Base-by-base conservation (phyloP, 2,797 vertebrate species). In the Sebastes alutus region DNA sequence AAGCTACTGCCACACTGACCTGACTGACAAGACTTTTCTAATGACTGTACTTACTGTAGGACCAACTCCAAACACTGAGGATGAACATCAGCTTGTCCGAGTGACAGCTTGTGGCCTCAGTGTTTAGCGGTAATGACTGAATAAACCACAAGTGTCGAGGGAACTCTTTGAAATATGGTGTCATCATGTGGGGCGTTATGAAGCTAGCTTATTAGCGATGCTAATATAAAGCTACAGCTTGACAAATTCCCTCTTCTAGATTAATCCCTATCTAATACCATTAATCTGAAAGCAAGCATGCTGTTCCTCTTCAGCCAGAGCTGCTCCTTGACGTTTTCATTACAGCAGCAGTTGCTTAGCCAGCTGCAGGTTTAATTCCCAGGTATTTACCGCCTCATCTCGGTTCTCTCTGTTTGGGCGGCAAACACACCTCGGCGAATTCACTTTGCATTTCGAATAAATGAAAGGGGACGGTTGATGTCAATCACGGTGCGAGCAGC, bases 181-280 rank as follows among this genome's bases (percentile, higher is more conserved):
- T 76, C 75, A 81, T 83, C 72, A 72, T 62, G 66, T 61, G 61
- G 56, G 62, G 54, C 13, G 58, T 85, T 79, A 77, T 77, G 12
- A 81, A 81, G 75, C 79, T 80, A 71, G 74, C 73, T 89, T 88
- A 89, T 92, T 92, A 92, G 78, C 7, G n/a, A 80, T 80, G 86
- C 83, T 88, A 86, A 90, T 85, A 85, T 88, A 38, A 90, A 85
- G 81, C 72, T 77, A 77, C 75, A 82, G 73, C 82, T 88, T 76
- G 82, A 90, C 83, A 92, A 92, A 91, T 92, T 90, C 87, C 84
- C 89, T 90, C 79, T 86, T 91, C 82, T 23, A 65, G 80, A 93
- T 87, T 85, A 93, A 94, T 93, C 88, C 85, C 83, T 7, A 83
- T 87, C 87, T 93, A 93, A 94, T 92, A 70, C 86, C 87, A 88